A percentile compares a stretch with the other conserved stretches of the same genome.
phyloP scores from a whole-genome alignment of 2,888 invertebrate species.

The Nomada goodeniana region DNA sequence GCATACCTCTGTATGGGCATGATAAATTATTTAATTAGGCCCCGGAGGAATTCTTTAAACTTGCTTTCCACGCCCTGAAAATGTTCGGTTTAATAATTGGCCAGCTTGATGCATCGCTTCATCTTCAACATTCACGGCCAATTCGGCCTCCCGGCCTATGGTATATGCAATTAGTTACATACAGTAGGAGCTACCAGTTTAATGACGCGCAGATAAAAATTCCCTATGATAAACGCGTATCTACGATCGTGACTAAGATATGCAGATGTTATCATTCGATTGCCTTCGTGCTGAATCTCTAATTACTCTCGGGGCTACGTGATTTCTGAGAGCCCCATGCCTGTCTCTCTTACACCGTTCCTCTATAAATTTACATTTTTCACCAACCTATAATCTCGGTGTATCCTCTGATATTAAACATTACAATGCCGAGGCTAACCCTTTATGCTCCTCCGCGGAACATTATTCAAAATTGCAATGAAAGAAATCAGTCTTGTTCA shows the following conservation, averaged over 20 bases:
- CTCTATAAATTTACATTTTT: constrained; percentile 29
- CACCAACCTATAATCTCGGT: not conserved
- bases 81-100: constrained; percentile 25
- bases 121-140: not conserved
- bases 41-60: not conserved
- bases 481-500: not conserved
- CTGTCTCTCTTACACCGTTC: constrained; percentile 6
- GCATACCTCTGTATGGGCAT: not conserved
- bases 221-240: constrained; percentile 37
- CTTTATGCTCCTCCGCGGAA: not conserved
- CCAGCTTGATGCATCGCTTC: constrained; percentile 1
- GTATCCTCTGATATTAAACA: constrained; percentile 8
- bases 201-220: constrained; percentile 31
- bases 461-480: not conserved
- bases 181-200: constrained; percentile 29
- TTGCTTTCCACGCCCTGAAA: constrained; percentile 15
- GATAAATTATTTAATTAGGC: constrained; percentile 32
- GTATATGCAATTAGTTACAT: constrained; percentile 33
- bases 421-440: not conserved
- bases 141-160: constrained; percentile 25
- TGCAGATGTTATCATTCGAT: constrained; percentile 52
- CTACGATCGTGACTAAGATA: constrained; percentile 45
- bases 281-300: constrained; percentile 44
- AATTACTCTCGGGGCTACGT: constrained; percentile 38
- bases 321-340: constrained; percentile 22